Percentiles rank a stretch among this genome's conserved stretches.
These are phyloP conservation scores for Lacerta agilis DNA, from an alignment of 2,797 vertebrate genomes.

Conservation along the genomic window DNA sequence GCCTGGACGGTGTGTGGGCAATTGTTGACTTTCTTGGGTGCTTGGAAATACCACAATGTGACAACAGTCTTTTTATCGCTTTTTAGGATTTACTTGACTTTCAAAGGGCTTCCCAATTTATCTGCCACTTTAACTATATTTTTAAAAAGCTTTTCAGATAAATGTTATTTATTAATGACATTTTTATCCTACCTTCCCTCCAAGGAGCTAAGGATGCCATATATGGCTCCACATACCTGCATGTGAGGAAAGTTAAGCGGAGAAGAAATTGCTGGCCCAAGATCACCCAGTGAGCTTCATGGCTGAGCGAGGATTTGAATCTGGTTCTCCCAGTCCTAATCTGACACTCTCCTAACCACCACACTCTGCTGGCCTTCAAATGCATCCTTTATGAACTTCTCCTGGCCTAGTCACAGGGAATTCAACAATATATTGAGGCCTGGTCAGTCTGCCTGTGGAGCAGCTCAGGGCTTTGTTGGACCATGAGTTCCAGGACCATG, in stretches of 20 bases:
- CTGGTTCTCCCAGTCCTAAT: background rate
- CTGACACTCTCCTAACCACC: background rate
- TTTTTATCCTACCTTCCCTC: background rate
- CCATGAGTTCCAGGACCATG: too few species aligned
- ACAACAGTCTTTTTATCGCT: too few species aligned
- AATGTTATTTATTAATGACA: too few species aligned
- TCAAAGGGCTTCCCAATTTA: too few species aligned
- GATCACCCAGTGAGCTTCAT: background rate
- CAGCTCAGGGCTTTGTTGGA: too few species aligned
- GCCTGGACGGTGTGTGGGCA: background rate
- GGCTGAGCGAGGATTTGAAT: background rate
- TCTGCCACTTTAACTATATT: too few species aligned
- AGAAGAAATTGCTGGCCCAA: background rate
- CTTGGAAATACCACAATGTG: too few species aligned
- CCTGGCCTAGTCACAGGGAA: background rate
- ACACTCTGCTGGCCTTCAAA: background rate
- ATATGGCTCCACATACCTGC: background rate
- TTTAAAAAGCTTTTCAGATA: too few species aligned
- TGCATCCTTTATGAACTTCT: background rate
- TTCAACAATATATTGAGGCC: too few species aligned
- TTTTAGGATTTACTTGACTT: too few species aligned
- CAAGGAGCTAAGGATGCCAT: background rate
- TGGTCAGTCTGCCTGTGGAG: too few species aligned
- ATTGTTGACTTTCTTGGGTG: background rate
- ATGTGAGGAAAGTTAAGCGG: background rate